Evolutionary conservation across 2,113 vertebrate species (phyloP).

Genomic region (Lasiurus borealis): DNA sequence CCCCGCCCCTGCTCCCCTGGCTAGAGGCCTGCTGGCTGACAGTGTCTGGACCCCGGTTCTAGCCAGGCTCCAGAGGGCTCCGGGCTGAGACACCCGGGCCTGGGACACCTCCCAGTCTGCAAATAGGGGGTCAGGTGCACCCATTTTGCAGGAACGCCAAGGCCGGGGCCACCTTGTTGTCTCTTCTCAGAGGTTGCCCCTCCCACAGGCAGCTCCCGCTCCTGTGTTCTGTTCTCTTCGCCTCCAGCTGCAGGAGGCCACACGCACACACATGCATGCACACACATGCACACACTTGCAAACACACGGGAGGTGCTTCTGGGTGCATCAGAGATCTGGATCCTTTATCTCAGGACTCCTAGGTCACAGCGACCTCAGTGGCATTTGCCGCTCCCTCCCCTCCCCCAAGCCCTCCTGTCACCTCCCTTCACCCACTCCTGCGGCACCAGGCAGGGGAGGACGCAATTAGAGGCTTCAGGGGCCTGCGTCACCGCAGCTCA

Average conservation of each 20-base stretch:
- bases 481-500: background rate
- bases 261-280: background rate
- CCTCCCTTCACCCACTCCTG: background rate
- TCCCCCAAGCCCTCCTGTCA: background rate
- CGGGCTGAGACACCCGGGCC: too few relatives aligned
- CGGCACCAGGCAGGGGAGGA: background rate
- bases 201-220: background rate
- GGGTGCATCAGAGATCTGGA: background rate
- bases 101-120: background rate
- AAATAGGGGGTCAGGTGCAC: too few relatives aligned
- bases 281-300: background rate
- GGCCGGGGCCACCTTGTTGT: background rate
- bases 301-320: background rate
- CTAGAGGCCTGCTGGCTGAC: background rate
- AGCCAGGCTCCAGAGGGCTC: background rate
- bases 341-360: background rate
- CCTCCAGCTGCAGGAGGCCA: background rate
- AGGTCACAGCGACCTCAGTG: background rate
- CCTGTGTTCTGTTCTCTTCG: background rate
- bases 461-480: constrained; percentile 22
- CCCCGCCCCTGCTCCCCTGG: background rate
- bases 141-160: fast-evolving
- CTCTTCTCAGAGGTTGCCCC: background rate
- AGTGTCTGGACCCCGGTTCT: fast-evolving
- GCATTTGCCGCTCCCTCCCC: background rate